A percentile compares a stretch with the other conserved stretches of the same genome.
Evolutionary conservation across 2,888 invertebrate species (phyloP).

Genomic region (Phasia obesa): DNA sequence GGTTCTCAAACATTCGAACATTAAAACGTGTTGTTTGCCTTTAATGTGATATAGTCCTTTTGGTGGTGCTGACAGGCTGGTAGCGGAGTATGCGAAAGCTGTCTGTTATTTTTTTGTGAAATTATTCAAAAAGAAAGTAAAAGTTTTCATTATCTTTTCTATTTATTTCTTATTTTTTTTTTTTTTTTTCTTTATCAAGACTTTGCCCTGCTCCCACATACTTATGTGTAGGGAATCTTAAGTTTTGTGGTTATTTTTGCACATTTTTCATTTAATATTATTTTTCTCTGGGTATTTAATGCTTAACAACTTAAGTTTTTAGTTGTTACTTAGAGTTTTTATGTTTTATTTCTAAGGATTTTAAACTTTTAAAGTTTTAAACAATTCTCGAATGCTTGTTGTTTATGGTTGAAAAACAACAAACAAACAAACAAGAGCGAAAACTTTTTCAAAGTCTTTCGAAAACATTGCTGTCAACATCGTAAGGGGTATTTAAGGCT

Average conservation of each 20-base stretch:
- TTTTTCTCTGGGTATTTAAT: constrained; percentile 53
- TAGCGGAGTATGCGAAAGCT: constrained; percentile 2
- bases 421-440: constrained; percentile 5
- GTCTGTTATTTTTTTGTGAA: constrained; percentile 52
- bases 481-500: constrained; percentile 14
- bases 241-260: constrained; percentile 52
- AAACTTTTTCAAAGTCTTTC: constrained; percentile 29
- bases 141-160: constrained; percentile 50
- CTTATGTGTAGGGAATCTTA: constrained; percentile 38
- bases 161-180: constrained; percentile 1
- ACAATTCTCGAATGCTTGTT: constrained; percentile 14
- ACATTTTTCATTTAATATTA: constrained; percentile 29
- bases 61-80: neutral
- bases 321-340: constrained; percentile 45
- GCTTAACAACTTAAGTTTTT: constrained; percentile 44
- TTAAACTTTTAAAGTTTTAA: constrained; percentile 36
- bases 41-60: constrained; percentile 56
- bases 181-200: constrained; percentile 4
- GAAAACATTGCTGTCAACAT: constrained; percentile 43
- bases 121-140: constrained; percentile 69
- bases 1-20: constrained; percentile 63
- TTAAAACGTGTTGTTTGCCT: constrained; percentile 70
- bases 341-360: constrained; percentile 25
- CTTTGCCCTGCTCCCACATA: constrained; percentile 27
- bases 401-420: neutral